Base-by-base conservation (phyloP, 1,140 invertebrate genomes). In the Drosophila saltans region DNA sequence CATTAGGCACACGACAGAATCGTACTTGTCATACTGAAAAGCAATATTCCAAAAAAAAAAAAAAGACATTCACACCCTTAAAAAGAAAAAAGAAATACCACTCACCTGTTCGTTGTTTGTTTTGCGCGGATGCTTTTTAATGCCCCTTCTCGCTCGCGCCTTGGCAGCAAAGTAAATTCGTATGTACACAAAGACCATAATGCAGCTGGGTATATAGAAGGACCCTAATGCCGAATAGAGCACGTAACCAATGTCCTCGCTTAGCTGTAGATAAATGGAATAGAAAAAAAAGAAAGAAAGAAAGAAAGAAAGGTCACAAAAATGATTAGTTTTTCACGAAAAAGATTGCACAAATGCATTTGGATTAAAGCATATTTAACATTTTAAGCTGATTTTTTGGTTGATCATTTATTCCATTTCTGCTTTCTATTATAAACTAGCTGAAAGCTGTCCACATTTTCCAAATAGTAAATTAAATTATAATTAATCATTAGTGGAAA, bases 101-200 rank as follows among this genome's bases (percentile, higher is more conserved):
- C 90, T 90, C 68, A 94, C 94, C 90, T 94, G 92, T 86, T 82
- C 93, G 88, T 92, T 93, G 57, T 95, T 95, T 83, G 93, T 93
- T 79, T 94, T 94, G 79, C 95, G 93, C 43, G 95, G 95, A 76
- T 95, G 95, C 89, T 97, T 97, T 79, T 96, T 94, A 75, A 97
- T 97, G 57, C 96, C 96, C 58, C 97, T 93, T 69, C 97, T 94
- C 62, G 98, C 97, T 55, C 98, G 93, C 26, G 97, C 97, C 91
- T 98, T 97, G 41, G 98, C 98, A 16, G 98, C 98, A 93, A 96
- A 97, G 93, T 99, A 99, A 93, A 99, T 99, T 92, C 98, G 95
- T 90, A 99, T 98, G 94, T 99, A 99, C 55, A 99, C 97, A 94
- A 99, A 99, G 72, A 99, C 97, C 97, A 99, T 99, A 91, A 99